These are phyloP conservation scores for Phalangium opilio DNA, from an alignment of 2,888 invertebrate genomes.

Conservation along the genomic window DNA sequence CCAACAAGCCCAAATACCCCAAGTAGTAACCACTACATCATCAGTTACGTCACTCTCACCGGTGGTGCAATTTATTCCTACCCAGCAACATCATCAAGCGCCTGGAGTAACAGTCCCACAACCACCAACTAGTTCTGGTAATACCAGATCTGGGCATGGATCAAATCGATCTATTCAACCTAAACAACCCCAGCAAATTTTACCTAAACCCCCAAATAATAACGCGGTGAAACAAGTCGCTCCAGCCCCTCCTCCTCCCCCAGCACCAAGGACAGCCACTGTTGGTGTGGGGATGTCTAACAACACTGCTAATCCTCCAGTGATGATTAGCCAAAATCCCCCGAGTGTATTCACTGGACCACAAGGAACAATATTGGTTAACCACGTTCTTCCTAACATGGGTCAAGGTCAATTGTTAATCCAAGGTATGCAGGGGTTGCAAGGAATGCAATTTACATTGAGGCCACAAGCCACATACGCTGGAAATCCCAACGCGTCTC, in stretches of 20 bases:
- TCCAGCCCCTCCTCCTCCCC: conserved; percentile 13
- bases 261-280: conserved; percentile 9
- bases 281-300: conserved; percentile 12
- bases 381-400: conserved; percentile 30
- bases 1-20: not conserved
- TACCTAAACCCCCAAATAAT: conserved; percentile 24
- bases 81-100: conserved; percentile 7
- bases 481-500: conserved; percentile 5
- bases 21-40: conserved; percentile 6
- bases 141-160: conserved; percentile 31
- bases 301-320: conserved; percentile 9
- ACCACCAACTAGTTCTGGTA: not conserved
- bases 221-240: conserved; percentile 4
- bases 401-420: conserved; percentile 40
- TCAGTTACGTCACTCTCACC: conserved; percentile 4
- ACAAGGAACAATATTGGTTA: conserved; percentile 26
- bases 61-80: conserved; percentile 14
- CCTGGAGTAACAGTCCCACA: conserved; percentile 1
- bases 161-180: conserved; percentile 37
- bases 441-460: conserved; percentile 51
- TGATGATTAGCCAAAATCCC: conserved; percentile 18
- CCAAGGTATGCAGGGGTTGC: conserved; percentile 34
- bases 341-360: conserved; percentile 16
- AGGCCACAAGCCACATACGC: conserved; percentile 32
- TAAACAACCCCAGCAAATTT: conserved; percentile 36